Evolutionary conservation across 2,797 vertebrate genomes (phyloP).

Genomic region (Etheostoma perlongum): DNA sequence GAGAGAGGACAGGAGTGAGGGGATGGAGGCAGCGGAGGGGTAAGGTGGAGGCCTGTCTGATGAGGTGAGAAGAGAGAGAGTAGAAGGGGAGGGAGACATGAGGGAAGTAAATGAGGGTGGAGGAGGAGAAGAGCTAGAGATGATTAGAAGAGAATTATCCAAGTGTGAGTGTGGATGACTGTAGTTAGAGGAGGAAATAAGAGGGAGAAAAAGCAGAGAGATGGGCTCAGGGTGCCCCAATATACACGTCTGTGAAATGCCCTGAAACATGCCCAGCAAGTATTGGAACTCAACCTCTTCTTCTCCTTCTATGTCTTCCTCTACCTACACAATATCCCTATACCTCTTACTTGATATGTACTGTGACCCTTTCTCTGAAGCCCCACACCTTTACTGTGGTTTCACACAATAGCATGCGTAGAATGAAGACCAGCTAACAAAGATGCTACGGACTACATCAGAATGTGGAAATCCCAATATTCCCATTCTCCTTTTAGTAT

Average conservation of each 20-base stretch:
- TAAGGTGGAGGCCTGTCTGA: constrained; percentile 79
- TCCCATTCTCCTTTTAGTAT: not conserved
- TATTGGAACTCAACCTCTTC: constrained; percentile 23
- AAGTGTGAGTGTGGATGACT: constrained; percentile 73
- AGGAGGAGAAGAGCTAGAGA: constrained; percentile 67
- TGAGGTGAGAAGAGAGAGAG: constrained; percentile 74
- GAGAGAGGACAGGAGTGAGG: constrained; percentile 77
- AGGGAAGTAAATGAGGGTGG: constrained; percentile 73
- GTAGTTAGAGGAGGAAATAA: constrained; percentile 30
- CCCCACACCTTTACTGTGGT: not conserved
- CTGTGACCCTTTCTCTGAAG: not conserved
- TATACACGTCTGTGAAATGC: constrained; percentile 8
- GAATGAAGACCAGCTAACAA: too few species aligned
- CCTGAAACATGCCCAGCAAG: constrained; percentile 2
- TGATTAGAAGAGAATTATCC: constrained; percentile 82
- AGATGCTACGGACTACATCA: not conserved
- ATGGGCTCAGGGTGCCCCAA: constrained; percentile 23
- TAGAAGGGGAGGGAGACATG: constrained; percentile 52
- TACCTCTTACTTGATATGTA: not conserved
- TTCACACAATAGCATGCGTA: not conserved
- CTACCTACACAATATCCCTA: not conserved
- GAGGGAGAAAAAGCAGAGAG: constrained; percentile 26
- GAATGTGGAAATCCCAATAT: not conserved
- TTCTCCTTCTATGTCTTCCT: not conserved
- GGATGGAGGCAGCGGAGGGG: constrained; percentile 66